Base-by-base conservation (phyloP, 2,888 invertebrate species). In the Formica aserva region DNA sequence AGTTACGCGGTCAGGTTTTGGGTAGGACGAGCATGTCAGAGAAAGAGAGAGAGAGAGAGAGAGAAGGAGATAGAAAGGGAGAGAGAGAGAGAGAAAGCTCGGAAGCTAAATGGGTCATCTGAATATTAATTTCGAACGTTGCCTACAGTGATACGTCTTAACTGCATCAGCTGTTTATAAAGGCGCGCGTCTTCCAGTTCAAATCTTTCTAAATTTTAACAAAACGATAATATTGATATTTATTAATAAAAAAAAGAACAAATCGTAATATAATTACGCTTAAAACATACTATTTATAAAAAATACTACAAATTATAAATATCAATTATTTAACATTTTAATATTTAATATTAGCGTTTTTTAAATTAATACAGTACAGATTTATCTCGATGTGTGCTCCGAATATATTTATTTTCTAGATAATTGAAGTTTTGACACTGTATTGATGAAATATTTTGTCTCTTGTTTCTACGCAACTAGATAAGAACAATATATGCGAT, bases 1-100 rank as follows among this genome's bases (percentile, higher is more conserved):
- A 78, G 78, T 78, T 55, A 78, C 78, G 78, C 75, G 78, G 78
- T 78, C 32, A 78, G 78, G 75, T 78, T 78, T 78, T 74, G 78
- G 74, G 41, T 74, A 60, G 75, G 41, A 35, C 13, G 32, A 45
- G 32, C 26, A 60, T 74, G 78, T 78, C 78, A 78, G 48, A 52
- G 48, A n/a, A n/a, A 52, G 48, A 52, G n/a, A 52, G 48, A 52
- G 8, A 52, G 22, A 22, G 48, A 52, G n/a, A 52, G 48, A 22
- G 48, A 48, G 18, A 8, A 18, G 6, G 6, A 45, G 15, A 45
- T 11, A 41, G 41, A 38, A 9, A 38, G 9, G 1, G 38, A 41
- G 38, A 11, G 11, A 11, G 41, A 41, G 41, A 41, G 45, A 45
- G 1, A 41, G 45, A 13, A 15, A 48, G 57, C 74, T 72, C 22